A percentile compares a stretch with the other conserved stretches of the same genome.
Conservation (phyloP, 1,140 invertebrate species). For the Palaemon carinicauda region DNA sequence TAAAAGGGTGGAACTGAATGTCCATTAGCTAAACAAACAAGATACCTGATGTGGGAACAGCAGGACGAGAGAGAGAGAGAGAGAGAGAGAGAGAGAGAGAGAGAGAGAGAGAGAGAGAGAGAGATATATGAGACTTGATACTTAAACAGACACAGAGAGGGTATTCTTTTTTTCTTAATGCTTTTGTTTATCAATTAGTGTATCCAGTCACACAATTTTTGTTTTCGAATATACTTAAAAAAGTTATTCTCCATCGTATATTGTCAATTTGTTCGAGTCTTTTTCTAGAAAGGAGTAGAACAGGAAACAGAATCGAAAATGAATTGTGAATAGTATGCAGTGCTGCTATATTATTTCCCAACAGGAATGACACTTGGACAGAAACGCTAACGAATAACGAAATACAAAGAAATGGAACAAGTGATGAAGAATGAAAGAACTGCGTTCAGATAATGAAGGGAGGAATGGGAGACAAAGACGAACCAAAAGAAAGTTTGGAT, state of each 20-base stretch:
- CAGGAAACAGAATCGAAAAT: too few species aligned
- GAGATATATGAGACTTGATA: background rate
- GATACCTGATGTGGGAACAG: background rate
- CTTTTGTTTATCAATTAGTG: background rate
- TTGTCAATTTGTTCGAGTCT: background rate
- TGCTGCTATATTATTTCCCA: background rate
- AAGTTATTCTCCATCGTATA: background rate
- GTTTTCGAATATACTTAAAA: background rate
- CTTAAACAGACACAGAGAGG: background rate
- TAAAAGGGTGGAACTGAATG: background rate
- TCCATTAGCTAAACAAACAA: background rate
- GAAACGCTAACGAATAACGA: background rate
- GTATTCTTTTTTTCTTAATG: background rate
- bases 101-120: constrained; percentile 15
- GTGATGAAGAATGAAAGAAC: background rate
- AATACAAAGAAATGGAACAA: background rate
- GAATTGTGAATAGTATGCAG: too few species aligned
- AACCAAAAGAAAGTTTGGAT: background rate
- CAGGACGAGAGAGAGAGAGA: background rate
- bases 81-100: constrained; percentile 8
- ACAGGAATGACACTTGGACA: too few species aligned
- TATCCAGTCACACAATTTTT: background rate
- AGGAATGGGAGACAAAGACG: background rate
- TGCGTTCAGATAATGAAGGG: background rate
- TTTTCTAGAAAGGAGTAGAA: too few species aligned